Conservation (phyloP, 2,888 invertebrate species). For the Lithophane ornitopus region DNA sequence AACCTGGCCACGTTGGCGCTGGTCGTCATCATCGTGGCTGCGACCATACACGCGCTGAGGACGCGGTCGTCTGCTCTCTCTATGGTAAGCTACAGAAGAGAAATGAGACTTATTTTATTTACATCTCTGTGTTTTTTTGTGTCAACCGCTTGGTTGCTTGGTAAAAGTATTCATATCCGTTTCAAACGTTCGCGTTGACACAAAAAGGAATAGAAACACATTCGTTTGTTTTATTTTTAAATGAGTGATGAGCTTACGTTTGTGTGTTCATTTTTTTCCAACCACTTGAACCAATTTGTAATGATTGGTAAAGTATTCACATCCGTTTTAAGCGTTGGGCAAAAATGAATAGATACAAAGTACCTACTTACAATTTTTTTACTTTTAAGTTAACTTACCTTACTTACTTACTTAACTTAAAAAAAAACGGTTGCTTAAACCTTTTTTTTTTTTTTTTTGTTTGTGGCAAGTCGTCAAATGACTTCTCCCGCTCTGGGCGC, state of each 20-base stretch:
- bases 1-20: constrained; percentile 95
- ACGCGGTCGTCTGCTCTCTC: constrained; percentile 86
- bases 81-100: constrained; percentile 77
- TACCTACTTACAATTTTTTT: background rate
- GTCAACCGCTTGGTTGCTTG: background rate
- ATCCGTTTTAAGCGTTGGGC: background rate
- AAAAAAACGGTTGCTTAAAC: too few relatives aligned
- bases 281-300: background rate
- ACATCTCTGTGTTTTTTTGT: background rate
- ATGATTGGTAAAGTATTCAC: constrained; percentile 9
- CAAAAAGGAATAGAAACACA: background rate
- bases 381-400: background rate
- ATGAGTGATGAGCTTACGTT: background rate
- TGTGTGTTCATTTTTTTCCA: background rate
- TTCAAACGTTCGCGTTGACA: background rate
- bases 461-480: too few relatives aligned
- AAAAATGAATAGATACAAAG: background rate
- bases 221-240: background rate
- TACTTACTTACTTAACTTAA: too few relatives aligned
- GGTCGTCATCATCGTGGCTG: constrained; percentile 91
- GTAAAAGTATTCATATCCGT: background rate
- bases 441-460: too few relatives aligned
- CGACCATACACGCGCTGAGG: constrained; percentile 88
- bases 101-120: background rate
- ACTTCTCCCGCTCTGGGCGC: too few relatives aligned